Evolutionary conservation across 2,888 invertebrate genomes (phyloP).

Genomic region (Bellardia pandia): DNA sequence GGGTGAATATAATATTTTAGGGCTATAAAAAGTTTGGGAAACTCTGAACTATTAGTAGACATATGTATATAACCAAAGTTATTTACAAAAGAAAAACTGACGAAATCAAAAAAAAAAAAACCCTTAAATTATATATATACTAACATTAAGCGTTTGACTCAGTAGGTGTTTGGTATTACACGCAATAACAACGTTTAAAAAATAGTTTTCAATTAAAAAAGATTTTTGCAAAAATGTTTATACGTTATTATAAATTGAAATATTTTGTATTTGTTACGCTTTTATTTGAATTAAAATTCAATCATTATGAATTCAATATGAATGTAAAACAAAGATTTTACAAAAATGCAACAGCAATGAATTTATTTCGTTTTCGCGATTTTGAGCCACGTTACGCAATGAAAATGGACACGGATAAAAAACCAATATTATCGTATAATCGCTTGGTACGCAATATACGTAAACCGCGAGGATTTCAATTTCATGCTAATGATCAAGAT

Average conservation of each 20-base stretch:
- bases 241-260: constrained; percentile 1
- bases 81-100: constrained; percentile 10
- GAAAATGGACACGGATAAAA: constrained; percentile 4
- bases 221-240: constrained; percentile 39
- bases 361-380: constrained; percentile 78
- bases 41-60: neutral
- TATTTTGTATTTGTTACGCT: constrained; percentile 19
- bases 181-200: constrained; percentile 16
- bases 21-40: no score
- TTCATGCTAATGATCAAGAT: constrained; percentile 79
- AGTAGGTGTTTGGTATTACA: constrained; percentile 43
- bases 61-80: neutral
- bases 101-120: constrained; percentile 18
- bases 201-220: neutral
- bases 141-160: neutral
- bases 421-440: neutral
- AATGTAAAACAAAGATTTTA: constrained; percentile 69
- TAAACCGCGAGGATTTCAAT: constrained; percentile 79
- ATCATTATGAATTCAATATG: constrained; percentile 66
- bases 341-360: constrained; percentile 70
- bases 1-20: no score
- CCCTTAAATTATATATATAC: constrained; percentile 31
- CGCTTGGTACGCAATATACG: constrained; percentile 64
- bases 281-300: constrained; percentile 47
- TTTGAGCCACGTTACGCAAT: constrained; percentile 77